Evolutionary conservation across 2,113 vertebrate genomes (phyloP).

Genomic region (Heterocephalus glaber): DNA sequence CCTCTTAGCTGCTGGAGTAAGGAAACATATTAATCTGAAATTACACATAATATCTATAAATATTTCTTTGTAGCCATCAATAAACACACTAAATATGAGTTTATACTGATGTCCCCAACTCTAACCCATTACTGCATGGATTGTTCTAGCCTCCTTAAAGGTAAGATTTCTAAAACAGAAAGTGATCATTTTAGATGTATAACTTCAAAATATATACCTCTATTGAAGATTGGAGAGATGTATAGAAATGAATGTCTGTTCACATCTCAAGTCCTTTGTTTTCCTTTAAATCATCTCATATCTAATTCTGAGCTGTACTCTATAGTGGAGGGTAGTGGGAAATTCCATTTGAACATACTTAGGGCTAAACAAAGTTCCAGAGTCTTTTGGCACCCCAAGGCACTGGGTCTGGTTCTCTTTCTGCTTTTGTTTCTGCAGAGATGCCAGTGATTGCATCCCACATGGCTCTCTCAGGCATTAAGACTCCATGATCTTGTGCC

Average conservation of each 20-base stretch:
- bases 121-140: background rate
- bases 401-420: background rate
- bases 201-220: background rate
- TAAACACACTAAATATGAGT: background rate
- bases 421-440: background rate
- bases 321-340: background rate
- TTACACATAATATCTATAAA: background rate
- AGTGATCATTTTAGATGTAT: background rate
- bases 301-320: background rate
- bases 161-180: background rate
- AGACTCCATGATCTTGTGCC: background rate
- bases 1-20: background rate
- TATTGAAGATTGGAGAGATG: background rate
- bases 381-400: background rate
- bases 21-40: background rate
- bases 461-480: background rate
- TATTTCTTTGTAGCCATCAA: background rate
- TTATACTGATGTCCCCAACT: background rate
- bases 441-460: too few species aligned
- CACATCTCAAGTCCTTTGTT: background rate
- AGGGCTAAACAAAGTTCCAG: background rate
- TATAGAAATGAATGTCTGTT: background rate
- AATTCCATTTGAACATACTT: background rate
- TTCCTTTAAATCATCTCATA: background rate
- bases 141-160: background rate